Conservation (phyloP, 64 coral and sea anemone species). For the Orbicella faveolata region DNA sequence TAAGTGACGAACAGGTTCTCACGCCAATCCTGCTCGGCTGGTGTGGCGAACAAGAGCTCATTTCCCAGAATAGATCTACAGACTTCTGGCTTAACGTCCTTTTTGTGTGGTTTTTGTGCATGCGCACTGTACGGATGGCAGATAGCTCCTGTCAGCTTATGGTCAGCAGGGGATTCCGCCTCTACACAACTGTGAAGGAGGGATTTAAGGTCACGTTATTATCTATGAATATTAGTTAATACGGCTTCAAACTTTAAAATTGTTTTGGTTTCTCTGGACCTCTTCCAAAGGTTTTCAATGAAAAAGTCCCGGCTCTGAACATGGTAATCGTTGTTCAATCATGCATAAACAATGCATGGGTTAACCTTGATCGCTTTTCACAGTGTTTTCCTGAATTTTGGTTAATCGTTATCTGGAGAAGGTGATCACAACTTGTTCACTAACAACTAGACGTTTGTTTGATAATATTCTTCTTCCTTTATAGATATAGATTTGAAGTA, state of each 20-base stretch:
- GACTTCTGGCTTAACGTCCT: neutral
- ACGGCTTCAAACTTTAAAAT: no score
- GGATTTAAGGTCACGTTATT: neutral
- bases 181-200: neutral
- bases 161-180: neutral
- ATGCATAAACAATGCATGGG: no score
- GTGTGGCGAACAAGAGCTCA: constrained; percentile 8
- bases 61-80: constrained; percentile 8
- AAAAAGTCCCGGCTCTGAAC: no score
- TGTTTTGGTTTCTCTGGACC: neutral
- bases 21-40: neutral
- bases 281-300: no score
- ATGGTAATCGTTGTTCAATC: no score
- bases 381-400: no score
- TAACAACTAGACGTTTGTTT: no score
- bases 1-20: constrained; percentile 24
- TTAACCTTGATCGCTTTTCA: no score
- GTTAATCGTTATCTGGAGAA: no score
- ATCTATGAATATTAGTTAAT: neutral
- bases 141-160: neutral
- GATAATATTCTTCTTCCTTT: no score
- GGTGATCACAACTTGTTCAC: no score
- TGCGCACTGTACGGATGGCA: neutral
- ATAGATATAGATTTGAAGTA: no score
- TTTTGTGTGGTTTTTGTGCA: neutral